Percentiles rank a stretch among this genome's conserved stretches.
These are phyloP conservation scores for Drosophila nannoptera DNA, from an alignment of 1,140 invertebrate genomes.

Conservation along the genomic window DNA sequence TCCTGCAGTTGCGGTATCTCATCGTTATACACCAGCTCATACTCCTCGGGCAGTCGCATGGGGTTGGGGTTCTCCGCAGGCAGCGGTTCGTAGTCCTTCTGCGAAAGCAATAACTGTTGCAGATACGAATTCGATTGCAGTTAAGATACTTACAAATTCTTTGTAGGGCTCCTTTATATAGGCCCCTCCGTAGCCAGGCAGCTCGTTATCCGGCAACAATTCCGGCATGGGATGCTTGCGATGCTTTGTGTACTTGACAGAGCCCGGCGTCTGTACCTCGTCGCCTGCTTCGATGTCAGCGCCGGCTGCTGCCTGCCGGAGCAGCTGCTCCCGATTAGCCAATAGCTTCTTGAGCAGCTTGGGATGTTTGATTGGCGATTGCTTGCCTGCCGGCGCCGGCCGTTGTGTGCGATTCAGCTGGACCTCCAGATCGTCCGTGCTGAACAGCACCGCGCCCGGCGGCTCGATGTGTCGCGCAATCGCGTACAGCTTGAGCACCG, in stretches of 20 bases:
- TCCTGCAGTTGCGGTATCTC: slow-evolving; percentile 54
- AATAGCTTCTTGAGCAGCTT: slow-evolving; percentile 76
- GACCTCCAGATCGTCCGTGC: slow-evolving; percentile 80
- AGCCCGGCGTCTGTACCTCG: slow-evolving; percentile 9
- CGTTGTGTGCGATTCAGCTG: slow-evolving; percentile 73
- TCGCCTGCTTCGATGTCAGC: slow-evolving; percentile 16
- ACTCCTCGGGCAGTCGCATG: slow-evolving; percentile 58
- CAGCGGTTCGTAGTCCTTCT: slow-evolving; percentile 61
- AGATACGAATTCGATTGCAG: neutral
- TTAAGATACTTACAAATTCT: slow-evolving; percentile 53
- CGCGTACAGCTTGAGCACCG: slow-evolving; percentile 84
- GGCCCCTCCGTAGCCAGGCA: slow-evolving; percentile 45
- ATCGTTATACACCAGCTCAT: slow-evolving; percentile 66
- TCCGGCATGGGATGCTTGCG: slow-evolving; percentile 61
- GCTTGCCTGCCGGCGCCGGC: slow-evolving; percentile 50
- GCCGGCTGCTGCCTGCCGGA: slow-evolving; percentile 52
- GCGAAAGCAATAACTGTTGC: neutral
- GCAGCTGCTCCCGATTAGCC: slow-evolving; percentile 66
- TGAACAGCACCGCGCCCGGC: slow-evolving; percentile 85
- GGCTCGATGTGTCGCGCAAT: slow-evolving; percentile 85
- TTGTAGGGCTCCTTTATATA: slow-evolving; percentile 57
- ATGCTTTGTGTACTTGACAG: slow-evolving; percentile 45
- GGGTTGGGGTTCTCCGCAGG: slow-evolving; percentile 48
- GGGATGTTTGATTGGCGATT: slow-evolving; percentile 76
- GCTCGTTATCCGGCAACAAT: slow-evolving; percentile 59